phyloP scores from a whole-genome alignment of 23 tunicate genomes.

The Oikopleura vanhoeffeni region DNA sequence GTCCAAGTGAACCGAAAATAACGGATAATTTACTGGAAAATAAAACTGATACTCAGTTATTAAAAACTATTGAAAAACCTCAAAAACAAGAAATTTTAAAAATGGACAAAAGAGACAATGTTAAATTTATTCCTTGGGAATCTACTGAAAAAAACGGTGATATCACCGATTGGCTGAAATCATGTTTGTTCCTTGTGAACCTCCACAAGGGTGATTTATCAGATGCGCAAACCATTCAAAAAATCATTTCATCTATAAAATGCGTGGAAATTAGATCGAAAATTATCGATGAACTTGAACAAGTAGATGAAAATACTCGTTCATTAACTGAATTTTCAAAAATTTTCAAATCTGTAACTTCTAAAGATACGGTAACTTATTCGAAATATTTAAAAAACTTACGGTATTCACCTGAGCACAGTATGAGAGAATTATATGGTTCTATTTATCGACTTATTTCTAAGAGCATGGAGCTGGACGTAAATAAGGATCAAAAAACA shows the following conservation, averaged over 20 bases:
- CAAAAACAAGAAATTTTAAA: too few relatives aligned
- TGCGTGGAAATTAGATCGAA: not conserved
- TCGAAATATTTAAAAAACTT: not conserved
- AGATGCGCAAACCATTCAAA: not conserved
- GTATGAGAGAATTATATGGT: not conserved
- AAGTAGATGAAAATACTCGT: not conserved
- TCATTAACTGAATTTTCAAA: not conserved
- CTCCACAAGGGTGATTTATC: not conserved
- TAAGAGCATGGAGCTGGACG: not conserved
- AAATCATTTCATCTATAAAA: not conserved
- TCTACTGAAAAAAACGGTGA: not conserved
- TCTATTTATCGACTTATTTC: not conserved
- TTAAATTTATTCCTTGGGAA: not conserved
- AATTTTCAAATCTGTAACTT: not conserved
- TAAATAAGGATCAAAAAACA: not conserved
- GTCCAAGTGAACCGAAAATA: too few relatives aligned
- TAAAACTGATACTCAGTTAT: too few relatives aligned
- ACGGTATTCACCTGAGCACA: not conserved
- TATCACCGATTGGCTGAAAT: not conserved
- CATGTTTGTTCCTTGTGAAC: not conserved
- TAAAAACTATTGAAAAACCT: too few relatives aligned
- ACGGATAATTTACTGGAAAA: too few relatives aligned
- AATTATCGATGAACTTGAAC: not conserved
- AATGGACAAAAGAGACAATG: not conserved
- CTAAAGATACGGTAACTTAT: not conserved